phyloP scores from a whole-genome alignment of 2,113 vertebrate species.

The Dermatemys mawii region DNA sequence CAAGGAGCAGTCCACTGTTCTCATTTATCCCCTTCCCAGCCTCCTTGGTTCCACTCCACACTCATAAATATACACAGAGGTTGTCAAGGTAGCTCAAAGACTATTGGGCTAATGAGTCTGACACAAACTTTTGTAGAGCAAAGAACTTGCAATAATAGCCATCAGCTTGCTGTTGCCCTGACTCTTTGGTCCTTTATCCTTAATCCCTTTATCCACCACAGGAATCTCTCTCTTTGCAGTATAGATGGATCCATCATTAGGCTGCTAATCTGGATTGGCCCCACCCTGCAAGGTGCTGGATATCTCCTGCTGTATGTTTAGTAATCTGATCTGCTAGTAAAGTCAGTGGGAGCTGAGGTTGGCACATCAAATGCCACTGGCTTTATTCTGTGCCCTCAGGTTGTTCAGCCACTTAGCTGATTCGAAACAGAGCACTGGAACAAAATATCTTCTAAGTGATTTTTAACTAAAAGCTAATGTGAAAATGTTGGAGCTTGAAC shows the following conservation, averaged over 20 bases:
- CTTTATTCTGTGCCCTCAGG: not conserved
- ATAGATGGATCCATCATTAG: not conserved
- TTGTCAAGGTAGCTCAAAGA: not conserved
- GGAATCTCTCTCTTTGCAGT: not conserved
- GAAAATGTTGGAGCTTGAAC: conserved; percentile 63
- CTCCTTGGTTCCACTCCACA: not conserved
- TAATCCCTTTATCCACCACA: not conserved
- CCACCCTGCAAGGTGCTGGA: not conserved
- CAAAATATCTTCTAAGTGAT: conserved; percentile 29
- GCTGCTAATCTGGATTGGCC: not conserved
- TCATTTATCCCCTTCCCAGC: not conserved
- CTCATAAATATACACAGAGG: not conserved
- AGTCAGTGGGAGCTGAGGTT: accelerated
- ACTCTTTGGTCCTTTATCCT: not conserved
- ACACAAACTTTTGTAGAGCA: not conserved
- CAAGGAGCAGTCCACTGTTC: not conserved
- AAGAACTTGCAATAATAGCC: not conserved
- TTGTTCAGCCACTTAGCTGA: not conserved
- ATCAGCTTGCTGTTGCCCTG: not conserved
- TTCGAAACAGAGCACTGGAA: conserved; percentile 37
- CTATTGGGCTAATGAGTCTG: not conserved
- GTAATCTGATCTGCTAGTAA: not conserved
- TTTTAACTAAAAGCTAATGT: conserved; percentile 76
- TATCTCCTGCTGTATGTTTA: accelerated
- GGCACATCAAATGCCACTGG: not conserved